Percentiles rank a stretch among this genome's conserved stretches.
Conservation (phyloP, 35 echinoderm and acorn worm genomes). For the Apostichopus californicus region DNA sequence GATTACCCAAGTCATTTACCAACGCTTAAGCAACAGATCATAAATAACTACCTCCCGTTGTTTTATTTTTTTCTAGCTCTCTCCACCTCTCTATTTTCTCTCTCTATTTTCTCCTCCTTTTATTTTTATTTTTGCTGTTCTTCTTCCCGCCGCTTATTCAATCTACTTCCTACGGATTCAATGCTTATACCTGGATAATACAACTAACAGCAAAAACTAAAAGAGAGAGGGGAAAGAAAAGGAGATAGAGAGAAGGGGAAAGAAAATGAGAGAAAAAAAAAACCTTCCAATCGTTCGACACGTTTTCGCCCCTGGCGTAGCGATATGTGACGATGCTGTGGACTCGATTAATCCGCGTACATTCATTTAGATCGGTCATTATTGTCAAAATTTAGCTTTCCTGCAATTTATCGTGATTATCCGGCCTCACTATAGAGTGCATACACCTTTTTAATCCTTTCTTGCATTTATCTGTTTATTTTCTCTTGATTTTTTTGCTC, state of each 20-base stretch:
- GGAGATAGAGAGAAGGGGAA: neutral
- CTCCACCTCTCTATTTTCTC: neutral
- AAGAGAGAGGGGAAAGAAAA: neutral
- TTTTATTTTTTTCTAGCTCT: neutral
- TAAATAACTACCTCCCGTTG: constrained; percentile 20
- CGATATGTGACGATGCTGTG: constrained; percentile 33
- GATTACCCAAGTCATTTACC: constrained; percentile 44
- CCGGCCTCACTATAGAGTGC: constrained; percentile 32
- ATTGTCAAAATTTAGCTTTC: constrained; percentile 52
- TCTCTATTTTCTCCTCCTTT: neutral
- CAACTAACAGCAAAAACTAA: constrained; percentile 21
- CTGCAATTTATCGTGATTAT: constrained; percentile 26
- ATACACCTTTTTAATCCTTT: constrained; percentile 44
- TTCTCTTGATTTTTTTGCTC: neutral
- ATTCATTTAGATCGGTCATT: constrained; percentile 55
- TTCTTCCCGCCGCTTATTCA: neutral
- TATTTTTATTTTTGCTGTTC: neutral
- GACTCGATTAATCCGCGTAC: constrained; percentile 44
- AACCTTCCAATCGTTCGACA: neutral
- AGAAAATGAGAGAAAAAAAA: neutral
- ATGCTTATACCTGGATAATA: constrained; percentile 30
- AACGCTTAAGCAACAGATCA: constrained; percentile 50
- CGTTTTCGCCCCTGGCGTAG: constrained; percentile 47
- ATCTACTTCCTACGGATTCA: neutral
- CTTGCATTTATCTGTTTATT: constrained; percentile 40